Conservation (phyloP, 2,888 invertebrate genomes). For the Heliconius ethilla region DNA sequence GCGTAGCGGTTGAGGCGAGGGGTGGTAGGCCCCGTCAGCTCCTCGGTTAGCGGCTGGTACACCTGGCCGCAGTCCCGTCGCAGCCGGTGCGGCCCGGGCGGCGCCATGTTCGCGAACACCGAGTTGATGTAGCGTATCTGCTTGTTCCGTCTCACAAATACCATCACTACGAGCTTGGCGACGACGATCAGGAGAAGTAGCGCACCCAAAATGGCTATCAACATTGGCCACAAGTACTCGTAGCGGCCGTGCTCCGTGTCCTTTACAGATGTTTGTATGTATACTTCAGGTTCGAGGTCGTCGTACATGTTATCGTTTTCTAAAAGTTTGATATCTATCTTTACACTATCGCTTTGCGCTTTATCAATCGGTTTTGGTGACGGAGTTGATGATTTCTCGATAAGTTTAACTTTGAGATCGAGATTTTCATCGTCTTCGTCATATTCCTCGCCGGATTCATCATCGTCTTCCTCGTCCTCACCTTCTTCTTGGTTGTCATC, state of each 20-base stretch:
- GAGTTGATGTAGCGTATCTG: slow-evolving; percentile 78
- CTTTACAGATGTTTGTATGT: slow-evolving; percentile 62
- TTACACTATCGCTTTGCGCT: slow-evolving; percentile 53
- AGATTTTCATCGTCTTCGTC: slow-evolving; percentile 70
- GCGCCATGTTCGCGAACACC: slow-evolving; percentile 79
- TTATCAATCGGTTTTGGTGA: slow-evolving; percentile 43
- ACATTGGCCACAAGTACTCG: slow-evolving; percentile 81
- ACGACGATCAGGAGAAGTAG: slow-evolving; percentile 79
- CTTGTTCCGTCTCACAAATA: slow-evolving; percentile 65
- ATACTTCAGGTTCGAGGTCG: slow-evolving; percentile 60
- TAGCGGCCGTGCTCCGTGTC: slow-evolving; percentile 73
- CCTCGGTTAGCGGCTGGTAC: slow-evolving; percentile 90
- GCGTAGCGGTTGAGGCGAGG: slow-evolving; percentile 86
- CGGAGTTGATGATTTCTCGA: slow-evolving; percentile 57
- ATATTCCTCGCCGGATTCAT: slow-evolving; percentile 61
- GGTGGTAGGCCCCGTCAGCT: slow-evolving; percentile 85
- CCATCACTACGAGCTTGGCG: slow-evolving; percentile 76
- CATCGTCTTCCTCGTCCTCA: slow-evolving; percentile 63
- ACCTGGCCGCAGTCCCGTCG: slow-evolving; percentile 89
- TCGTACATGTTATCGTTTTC: slow-evolving; percentile 64
- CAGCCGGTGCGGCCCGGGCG: slow-evolving; percentile 76
- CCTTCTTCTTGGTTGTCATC: slow-evolving; percentile 66
- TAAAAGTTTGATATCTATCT: slow-evolving; percentile 66
- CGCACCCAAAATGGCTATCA: slow-evolving; percentile 82
- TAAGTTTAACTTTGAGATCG: slow-evolving; percentile 68